A percentile compares a stretch with the other conserved stretches of the same genome.
Conservation (phyloP, 2,888 invertebrate species). For the Drosophila demipolita region DNA sequence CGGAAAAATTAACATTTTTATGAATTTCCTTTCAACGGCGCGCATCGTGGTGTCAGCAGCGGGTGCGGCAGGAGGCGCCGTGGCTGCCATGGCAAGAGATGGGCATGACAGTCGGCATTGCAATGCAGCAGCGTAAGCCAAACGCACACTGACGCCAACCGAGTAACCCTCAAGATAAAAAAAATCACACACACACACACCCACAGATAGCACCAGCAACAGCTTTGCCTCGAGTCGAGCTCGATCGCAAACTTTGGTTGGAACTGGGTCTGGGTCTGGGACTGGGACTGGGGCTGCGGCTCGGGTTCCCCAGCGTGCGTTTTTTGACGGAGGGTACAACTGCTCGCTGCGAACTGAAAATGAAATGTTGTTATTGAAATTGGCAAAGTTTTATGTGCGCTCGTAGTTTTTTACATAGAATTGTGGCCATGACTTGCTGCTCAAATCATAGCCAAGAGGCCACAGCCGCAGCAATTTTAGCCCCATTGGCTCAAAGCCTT, state of each 20-base stretch:
- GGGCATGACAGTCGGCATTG: conserved; percentile 52
- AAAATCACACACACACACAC: accelerated
- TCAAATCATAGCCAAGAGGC: conserved; percentile 47
- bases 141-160: conserved; percentile 76
- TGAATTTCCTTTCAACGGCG: conserved; percentile 80
- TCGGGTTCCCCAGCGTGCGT: conserved; percentile 59
- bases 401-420: conserved; percentile 75
- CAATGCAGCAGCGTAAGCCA: conserved; percentile 34
- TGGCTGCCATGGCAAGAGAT: conserved; percentile 7
- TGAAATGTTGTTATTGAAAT: conserved; percentile 79
- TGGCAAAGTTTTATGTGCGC: conserved; percentile 78
- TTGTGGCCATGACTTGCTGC: conserved; percentile 75
- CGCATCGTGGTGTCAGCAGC: conserved; percentile 72
- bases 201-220: conserved; percentile 26
- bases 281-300: background rate
- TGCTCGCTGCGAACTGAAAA: conserved; percentile 66
- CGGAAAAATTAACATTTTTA: conserved; percentile 81
- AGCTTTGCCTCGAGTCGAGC: conserved; percentile 35
- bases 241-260: conserved; percentile 51
- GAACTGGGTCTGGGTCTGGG: background rate
- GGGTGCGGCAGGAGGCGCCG: conserved; percentile 12
- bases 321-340: conserved; percentile 39
- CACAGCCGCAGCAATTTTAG: conserved; percentile 40
- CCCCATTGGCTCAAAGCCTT: conserved; percentile 49
- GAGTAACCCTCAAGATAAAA: conserved; percentile 30